These are phyloP conservation scores for Drosophila pseudotalamancana DNA, from an alignment of 2,888 invertebrate genomes.

Conservation along the genomic window DNA sequence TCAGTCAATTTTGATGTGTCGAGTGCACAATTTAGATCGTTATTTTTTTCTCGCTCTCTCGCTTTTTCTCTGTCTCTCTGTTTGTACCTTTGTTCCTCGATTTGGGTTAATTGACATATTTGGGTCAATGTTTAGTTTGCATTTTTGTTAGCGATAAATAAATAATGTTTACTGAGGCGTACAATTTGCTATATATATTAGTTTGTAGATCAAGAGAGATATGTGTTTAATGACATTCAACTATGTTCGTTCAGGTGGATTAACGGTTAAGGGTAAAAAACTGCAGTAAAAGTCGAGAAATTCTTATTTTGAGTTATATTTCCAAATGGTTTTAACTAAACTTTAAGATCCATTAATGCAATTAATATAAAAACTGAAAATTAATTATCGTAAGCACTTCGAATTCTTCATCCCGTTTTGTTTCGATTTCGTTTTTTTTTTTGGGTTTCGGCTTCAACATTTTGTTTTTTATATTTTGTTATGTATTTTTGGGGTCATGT, in stretches of 20 bases:
- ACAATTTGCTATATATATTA: conserved; percentile 5
- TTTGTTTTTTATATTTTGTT: conserved; percentile 5
- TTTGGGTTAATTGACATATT: conserved; percentile 73
- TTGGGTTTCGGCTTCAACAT: conserved; percentile 38
- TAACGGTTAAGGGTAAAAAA: no score
- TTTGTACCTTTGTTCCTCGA: conserved; percentile 37
- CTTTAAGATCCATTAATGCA: no score
- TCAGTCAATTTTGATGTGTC: conserved; percentile 47
- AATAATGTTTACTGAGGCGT: conserved; percentile 37
- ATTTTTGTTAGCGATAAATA: conserved; percentile 45
- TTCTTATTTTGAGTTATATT: no score
- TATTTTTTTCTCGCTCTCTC: conserved; percentile 15
- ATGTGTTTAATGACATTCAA: no score
- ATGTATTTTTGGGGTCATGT: conserved; percentile 46
- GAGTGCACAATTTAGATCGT: conserved; percentile 60
- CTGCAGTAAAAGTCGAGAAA: no score
- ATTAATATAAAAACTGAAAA: no score
- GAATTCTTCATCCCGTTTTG: conserved; percentile 3
- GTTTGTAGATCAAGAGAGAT: background rate
- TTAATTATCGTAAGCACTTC: no score
- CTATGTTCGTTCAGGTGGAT: no score
- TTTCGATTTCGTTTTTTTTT: conserved; percentile 36
- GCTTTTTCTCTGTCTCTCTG: conserved; percentile 2
- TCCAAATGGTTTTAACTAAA: no score
- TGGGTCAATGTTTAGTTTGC: conserved; percentile 74